phyloP scores from a whole-genome alignment of 2,113 vertebrate genomes.

The Clarias gariepinus region DNA sequence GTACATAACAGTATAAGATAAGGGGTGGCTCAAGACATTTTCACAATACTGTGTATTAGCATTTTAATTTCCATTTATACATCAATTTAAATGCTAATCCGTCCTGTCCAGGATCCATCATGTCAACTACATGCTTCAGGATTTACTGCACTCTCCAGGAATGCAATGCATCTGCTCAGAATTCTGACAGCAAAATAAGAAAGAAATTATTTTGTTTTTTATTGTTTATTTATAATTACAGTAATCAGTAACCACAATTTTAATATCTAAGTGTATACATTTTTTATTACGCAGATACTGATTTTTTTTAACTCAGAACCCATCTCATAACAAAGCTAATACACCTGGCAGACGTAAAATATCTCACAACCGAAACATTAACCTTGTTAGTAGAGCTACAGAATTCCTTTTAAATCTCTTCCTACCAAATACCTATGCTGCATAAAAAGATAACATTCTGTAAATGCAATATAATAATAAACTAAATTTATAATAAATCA shows the following conservation, averaged over 20 bases:
- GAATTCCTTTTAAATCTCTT: background rate
- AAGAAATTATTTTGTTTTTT: background rate
- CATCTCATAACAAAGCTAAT: conserved; percentile 12
- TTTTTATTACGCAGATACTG: background rate
- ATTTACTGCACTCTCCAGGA: background rate
- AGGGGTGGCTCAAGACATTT: no score
- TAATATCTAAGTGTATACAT: background rate
- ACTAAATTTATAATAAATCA: background rate
- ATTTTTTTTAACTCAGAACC: background rate
- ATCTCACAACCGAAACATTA: background rate
- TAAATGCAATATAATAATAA: background rate
- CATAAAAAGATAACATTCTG: background rate
- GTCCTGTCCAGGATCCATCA: background rate
- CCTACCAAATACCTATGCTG: no score
- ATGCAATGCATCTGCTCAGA: background rate
- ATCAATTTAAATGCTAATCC: background rate
- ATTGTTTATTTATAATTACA: background rate
- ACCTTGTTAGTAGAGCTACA: background rate
- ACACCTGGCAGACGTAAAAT: conserved; percentile 19
- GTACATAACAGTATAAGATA: no score
- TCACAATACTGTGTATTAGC: background rate
- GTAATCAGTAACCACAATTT: background rate
- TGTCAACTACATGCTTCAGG: background rate
- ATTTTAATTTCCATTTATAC: background rate
- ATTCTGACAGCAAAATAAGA: background rate